Base-by-base conservation (phyloP, 2,797 vertebrate species). In the Sebastes itinus region DNA sequence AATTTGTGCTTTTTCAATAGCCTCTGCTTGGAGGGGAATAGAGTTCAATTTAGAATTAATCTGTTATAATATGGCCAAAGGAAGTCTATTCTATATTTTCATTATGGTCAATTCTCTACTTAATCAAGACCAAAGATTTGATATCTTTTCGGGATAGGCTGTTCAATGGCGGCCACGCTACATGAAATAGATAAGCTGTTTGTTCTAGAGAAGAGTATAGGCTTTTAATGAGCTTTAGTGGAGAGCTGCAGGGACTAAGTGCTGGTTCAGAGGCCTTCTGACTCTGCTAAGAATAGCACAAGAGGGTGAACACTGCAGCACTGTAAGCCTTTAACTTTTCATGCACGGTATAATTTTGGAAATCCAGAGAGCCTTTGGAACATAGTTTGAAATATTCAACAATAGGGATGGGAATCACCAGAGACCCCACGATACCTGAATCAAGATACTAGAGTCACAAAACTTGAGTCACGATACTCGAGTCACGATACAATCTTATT, bases 21-120 rank as follows among this genome's bases (percentile, higher is more conserved):
- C 32, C 59, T 84, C 63, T 77, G 75, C 85, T 91, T 71, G 7
- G 38, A 83, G 86, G 78, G 20, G 10, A 83, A 72, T 38, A n/a
- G 5, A 23, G 46, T 64, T 82, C 72, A 83, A 77, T 87, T 85
- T 82, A 75, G 27, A 75, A 83, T 85, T 54, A 62, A 80, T 87
- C 7, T 82, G 65, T 72, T 77, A 35, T 61, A 83, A 80, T 69
- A 83, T 59, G 7, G 60, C 68, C 65, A 13, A 32, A 14, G 56
- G 52, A 75, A 52, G 27, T 68, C 61, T 64, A 20, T 42, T 61
- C 14, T 32, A 28, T 74, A 72, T 81, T 79, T 81, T 81, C 13
- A 64, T 25, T 58, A 16, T 75, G 62, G 85, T 89, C 38, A 82
- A 79, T 82, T 80, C 18, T 76, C 7, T 64, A 32, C 20, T 74